phyloP scores from a whole-genome alignment of 2,888 invertebrate species.

The Matsumyia berberina region DNA sequence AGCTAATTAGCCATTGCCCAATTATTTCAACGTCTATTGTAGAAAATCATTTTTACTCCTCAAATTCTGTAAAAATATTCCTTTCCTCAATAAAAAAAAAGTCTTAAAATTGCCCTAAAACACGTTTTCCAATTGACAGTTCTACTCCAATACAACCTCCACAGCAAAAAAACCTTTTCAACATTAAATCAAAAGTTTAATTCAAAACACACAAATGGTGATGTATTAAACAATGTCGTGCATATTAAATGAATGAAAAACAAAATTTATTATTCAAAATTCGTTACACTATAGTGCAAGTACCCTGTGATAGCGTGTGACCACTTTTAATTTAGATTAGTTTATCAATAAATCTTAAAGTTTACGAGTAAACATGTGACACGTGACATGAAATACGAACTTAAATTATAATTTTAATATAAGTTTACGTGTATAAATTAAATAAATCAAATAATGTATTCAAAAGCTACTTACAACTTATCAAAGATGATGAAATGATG shows the following conservation, averaged over 20 bases:
- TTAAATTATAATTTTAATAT: constrained; percentile 10
- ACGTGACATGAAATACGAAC: constrained; percentile 20
- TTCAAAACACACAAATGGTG: background rate
- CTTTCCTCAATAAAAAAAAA: no score
- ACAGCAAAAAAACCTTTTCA: no score
- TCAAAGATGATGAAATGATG: constrained; percentile 71
- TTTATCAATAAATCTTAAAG: background rate
- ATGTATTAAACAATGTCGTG: background rate
- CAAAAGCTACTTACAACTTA: constrained; percentile 73
- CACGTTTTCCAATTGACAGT: no score
- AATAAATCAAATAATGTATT: constrained; percentile 54
- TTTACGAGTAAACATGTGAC: no score
- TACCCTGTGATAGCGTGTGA: background rate
- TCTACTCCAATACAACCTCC: no score
- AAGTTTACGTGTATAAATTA: constrained; percentile 24
- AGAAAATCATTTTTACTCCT: no score
- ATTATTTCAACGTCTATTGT: no score
- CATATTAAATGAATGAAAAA: constrained; percentile 2
- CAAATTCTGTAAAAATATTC: no score
- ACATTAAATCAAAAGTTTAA: background rate
- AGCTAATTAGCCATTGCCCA: no score
- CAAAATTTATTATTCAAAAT: background rate
- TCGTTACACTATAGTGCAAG: background rate
- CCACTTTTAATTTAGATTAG: background rate
- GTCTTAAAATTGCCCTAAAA: no score